These are phyloP conservation scores for Coracopsis vasa DNA, from an alignment of 2,113 vertebrate species.

Conservation along the genomic window DNA sequence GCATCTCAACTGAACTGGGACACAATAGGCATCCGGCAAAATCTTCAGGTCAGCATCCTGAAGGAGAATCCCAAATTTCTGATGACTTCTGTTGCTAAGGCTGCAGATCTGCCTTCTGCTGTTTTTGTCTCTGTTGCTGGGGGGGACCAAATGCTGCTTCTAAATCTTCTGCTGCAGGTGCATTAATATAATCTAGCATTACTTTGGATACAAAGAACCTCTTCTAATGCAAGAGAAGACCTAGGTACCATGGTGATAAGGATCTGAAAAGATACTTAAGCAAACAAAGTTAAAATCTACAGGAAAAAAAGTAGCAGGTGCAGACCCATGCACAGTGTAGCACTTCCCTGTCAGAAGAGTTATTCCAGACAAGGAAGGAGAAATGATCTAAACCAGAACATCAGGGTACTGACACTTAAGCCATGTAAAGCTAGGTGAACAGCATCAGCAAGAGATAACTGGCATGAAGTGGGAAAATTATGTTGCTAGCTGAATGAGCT, in stretches of 20 bases:
- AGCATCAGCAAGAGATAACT: not conserved
- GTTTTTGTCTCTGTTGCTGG: slow-evolving; percentile 47
- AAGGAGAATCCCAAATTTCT: slow-evolving; percentile 22
- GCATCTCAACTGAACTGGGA: not conserved
- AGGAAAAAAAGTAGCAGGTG: not conserved
- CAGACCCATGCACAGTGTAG: not conserved
- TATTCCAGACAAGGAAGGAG: not conserved
- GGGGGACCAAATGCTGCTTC: slow-evolving; percentile 38
- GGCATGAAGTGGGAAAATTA: not conserved
- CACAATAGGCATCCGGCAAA: not conserved
- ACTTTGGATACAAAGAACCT: slow-evolving; percentile 28
- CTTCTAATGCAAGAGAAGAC: not conserved
- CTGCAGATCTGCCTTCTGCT: slow-evolving; percentile 40
- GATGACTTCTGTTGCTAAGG: slow-evolving; percentile 50
- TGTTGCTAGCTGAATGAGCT: slow-evolving; percentile 27
- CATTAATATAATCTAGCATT: slow-evolving; percentile 30
- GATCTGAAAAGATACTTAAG: not conserved
- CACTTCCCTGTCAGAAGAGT: not conserved
- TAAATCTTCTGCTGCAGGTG: slow-evolving; percentile 55
- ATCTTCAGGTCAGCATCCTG: not conserved
- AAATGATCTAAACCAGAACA: not conserved
- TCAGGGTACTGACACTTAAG: not conserved
- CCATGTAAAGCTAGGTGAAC: not conserved
- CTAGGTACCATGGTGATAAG: slow-evolving; percentile 13
- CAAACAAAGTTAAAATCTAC: not conserved